Conservation (phyloP, 1,140 invertebrate genomes). For the Spodoptera litura region DNA sequence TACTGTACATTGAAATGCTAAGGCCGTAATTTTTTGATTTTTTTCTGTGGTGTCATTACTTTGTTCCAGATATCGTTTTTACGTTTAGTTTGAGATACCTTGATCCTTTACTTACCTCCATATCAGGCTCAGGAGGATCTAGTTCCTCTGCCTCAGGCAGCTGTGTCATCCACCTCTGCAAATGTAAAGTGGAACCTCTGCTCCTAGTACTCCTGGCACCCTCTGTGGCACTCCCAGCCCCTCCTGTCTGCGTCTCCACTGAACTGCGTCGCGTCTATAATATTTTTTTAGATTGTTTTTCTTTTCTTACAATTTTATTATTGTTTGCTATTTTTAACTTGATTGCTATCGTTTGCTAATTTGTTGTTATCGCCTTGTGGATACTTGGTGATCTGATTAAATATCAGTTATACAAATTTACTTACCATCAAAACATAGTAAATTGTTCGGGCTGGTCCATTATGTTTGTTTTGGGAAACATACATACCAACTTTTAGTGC, state of each 20-base stretch:
- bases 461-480: too few relatives aligned
- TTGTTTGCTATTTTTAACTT: background rate
- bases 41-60: background rate
- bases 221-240: conserved; percentile 74
- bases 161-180: conserved; percentile 91
- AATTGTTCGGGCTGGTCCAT: too few relatives aligned
- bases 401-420: conserved; percentile 21
- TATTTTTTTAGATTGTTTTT: background rate
- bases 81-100: too few relatives aligned
- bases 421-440: conserved; percentile 11
- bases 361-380: conserved; percentile 40
- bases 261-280: conserved; percentile 78
- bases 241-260: conserved; percentile 77
- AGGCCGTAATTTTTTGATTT: background rate
- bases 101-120: conserved; percentile 68
- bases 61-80: too few relatives aligned
- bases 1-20: too few relatives aligned
- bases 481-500: too few relatives aligned
- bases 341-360: too few relatives aligned
- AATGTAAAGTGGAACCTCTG: conserved; percentile 88
- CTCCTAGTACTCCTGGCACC: conserved; percentile 77
- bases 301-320: background rate
- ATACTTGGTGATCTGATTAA: conserved; percentile 47
- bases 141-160: conserved; percentile 85
- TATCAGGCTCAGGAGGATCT: conserved; percentile 78